Evolutionary conservation across 2,888 invertebrate species (phyloP).

Genomic region (Linnaemya vulpina): DNA sequence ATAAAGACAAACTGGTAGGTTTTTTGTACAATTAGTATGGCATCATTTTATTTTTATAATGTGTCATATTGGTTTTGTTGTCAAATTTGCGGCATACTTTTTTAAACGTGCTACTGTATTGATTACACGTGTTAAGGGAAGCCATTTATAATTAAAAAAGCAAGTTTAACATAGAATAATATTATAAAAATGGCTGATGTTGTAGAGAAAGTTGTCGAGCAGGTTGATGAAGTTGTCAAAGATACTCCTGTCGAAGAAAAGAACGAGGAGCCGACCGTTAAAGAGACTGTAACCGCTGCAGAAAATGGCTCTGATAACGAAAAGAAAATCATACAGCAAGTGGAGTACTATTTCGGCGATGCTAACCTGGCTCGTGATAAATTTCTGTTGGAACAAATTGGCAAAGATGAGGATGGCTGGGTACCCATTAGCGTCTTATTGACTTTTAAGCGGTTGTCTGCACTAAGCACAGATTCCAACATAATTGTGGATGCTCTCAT

Average conservation of each 20-base stretch:
- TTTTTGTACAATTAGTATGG: slow-evolving; percentile 7
- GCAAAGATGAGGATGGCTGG: slow-evolving; percentile 96
- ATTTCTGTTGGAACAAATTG: slow-evolving; percentile 94
- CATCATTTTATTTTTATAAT: not conserved
- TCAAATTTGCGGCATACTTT: slow-evolving; percentile 49
- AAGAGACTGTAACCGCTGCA: slow-evolving; percentile 13
- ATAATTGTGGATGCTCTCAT: slow-evolving; percentile 89
- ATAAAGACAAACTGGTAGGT: not conserved
- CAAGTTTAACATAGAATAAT: slow-evolving; percentile 24
- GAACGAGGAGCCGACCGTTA: slow-evolving; percentile 34
- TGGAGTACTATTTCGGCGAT: slow-evolving; percentile 90
- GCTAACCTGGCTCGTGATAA: slow-evolving; percentile 95
- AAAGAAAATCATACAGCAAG: slow-evolving; percentile 87
- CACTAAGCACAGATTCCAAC: slow-evolving; percentile 87
- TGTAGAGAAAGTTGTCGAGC: slow-evolving; percentile 74
- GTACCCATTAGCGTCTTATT: slow-evolving; percentile 91
- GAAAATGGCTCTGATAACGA: slow-evolving; percentile 46
- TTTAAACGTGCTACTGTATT: slow-evolving; percentile 52
- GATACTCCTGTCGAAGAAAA: slow-evolving; percentile 59
- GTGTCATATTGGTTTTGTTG: slow-evolving; percentile 34
- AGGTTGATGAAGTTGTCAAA: slow-evolving; percentile 66
- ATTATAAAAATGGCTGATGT: slow-evolving; percentile 78
- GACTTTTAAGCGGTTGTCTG: slow-evolving; percentile 93
- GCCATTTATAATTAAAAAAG: slow-evolving; percentile 46
- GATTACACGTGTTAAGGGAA: slow-evolving; percentile 67